Conservation (phyloP, 2,888 invertebrate species). For the Machimus atricapillus region DNA sequence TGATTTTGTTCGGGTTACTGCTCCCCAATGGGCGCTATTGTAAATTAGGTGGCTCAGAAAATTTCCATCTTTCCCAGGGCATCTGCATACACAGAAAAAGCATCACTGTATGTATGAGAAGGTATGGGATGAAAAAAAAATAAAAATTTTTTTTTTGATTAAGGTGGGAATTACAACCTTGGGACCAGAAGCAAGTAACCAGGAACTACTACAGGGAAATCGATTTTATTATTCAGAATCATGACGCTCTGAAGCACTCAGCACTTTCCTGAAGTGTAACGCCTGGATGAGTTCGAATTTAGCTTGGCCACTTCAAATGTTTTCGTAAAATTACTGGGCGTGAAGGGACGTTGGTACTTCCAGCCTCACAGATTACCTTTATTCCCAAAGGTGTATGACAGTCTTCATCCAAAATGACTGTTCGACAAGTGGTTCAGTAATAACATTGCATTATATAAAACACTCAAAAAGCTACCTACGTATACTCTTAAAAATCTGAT, state of each 20-base stretch:
- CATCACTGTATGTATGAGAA: neutral
- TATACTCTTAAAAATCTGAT: no score
- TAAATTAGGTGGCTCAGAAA: neutral
- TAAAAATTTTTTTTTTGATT: neutral
- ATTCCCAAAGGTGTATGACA: neutral
- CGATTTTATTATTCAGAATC: neutral
- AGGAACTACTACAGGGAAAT: neutral
- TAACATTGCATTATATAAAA: no score
- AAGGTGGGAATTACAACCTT: neutral
- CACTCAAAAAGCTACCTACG: no score
- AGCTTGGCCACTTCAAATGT: neutral
- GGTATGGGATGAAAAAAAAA: neutral
- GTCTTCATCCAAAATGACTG: neutral
- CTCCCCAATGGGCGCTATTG: neutral
- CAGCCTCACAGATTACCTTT: neutral
- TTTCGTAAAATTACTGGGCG: neutral
- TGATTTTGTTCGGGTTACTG: neutral
- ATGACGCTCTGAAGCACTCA: neutral
- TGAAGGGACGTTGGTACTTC: neutral
- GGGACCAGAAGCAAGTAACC: neutral
- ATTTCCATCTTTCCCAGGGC: neutral
- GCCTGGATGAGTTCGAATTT: neutral
- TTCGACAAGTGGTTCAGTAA: no score
- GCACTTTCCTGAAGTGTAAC: neutral
- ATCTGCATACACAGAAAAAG: neutral